Evolutionary conservation across 2,888 invertebrate species (phyloP).

Genomic region (Chrysopilus asiliformis): DNA sequence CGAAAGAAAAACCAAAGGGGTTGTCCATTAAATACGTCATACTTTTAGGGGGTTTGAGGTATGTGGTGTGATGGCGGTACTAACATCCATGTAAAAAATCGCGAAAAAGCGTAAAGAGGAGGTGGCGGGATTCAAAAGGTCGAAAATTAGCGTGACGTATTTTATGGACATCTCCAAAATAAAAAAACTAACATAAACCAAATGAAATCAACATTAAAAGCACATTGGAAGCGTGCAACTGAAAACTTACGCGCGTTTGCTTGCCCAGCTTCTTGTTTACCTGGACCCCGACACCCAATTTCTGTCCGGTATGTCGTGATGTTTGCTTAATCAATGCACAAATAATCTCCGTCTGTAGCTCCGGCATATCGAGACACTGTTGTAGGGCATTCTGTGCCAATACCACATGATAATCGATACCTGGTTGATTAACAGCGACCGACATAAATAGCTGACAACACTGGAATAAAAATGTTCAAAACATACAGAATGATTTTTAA

Average conservation of each 20-base stretch:
- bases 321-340: slow-evolving; percentile 88
- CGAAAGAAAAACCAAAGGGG: no score
- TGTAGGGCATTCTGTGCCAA: slow-evolving; percentile 92
- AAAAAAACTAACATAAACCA: no score
- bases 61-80: no score
- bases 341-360: slow-evolving; percentile 87
- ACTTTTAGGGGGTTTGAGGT: no score
- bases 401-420: slow-evolving; percentile 95
- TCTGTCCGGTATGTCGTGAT: slow-evolving; percentile 66
- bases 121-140: no score
- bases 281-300: slow-evolving; percentile 78
- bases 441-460: slow-evolving; percentile 93
- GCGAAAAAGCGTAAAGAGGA: slow-evolving; percentile 13
- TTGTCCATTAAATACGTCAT: no score
- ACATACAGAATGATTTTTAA: no score
- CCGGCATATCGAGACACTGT: slow-evolving; percentile 77
- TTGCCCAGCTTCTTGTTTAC: slow-evolving; percentile 55
- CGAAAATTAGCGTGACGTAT: no score
- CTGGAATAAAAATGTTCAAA: slow-evolving; percentile 42
- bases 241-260: slow-evolving; percentile 52
- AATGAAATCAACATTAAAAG: slow-evolving; percentile 17
- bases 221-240: slow-evolving; percentile 40
- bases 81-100: slow-evolving; percentile 10
- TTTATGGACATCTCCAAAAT: no score
- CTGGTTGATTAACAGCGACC: slow-evolving; percentile 87